Base-by-base conservation (phyloP, 2,888 invertebrate genomes). In the Agrochola lota region DNA sequence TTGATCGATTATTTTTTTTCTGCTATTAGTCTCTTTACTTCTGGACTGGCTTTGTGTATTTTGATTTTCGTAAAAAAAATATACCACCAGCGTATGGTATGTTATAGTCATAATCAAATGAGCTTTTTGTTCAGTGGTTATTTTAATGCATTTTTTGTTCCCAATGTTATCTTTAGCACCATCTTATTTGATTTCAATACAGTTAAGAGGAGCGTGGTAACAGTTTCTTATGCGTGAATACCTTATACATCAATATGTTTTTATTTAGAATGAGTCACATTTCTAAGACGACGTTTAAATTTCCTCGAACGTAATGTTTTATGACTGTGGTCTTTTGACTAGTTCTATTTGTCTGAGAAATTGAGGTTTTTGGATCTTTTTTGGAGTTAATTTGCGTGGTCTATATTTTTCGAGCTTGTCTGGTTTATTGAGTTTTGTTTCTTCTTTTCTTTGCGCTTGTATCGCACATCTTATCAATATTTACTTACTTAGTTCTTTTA, bases 261-360 rank as follows among this genome's bases (percentile, higher is more conserved):
- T 20, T 12, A 20, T 70, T 76, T 59, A 52, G 1, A 40, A 62
- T 52, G 55, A 83, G 30, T 77, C 66, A 71, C 23, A 15, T 43
- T 52, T 62, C 30, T 71, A 57, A 43, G n/a, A 69, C 15, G 17
- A 66, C 11, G 60, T 57, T 43, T 12, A 26, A 52, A 49, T 81
- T 66, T 66, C 49, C 35, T 35, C n/a, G 0, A 63, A 80, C 62
- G 26, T 62, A 46, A 57, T 49, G 26, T 40, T 64, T 74, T 17
- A 20, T 12, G 12, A 55, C 23, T 55, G 12, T 62, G 6, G 26
- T 12, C 35, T 59, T n/a, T 72, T 17, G 23, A 30, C 5, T 26
- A 9, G n/a, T 17, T 43, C 8, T 20, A 30, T 40, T n/a, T 49
- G 17, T 35, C 3, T 49, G 40, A 20, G 0, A 46, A 35, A 43